phyloP scores from a whole-genome alignment of 2,113 vertebrate genomes.

The Platysternon megacephalum region DNA sequence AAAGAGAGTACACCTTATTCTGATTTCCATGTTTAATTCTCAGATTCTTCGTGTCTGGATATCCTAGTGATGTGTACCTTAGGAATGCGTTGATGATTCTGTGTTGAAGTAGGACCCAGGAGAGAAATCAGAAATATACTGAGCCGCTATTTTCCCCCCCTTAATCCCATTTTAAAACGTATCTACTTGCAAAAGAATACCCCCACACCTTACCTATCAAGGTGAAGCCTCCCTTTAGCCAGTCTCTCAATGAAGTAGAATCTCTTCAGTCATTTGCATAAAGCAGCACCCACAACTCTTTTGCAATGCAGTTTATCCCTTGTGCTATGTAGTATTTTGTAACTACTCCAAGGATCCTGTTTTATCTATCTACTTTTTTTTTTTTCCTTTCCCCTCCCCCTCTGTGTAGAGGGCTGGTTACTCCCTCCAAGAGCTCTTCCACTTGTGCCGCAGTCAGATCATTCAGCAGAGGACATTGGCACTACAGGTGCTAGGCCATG shows the following conservation, averaged over 20 bases:
- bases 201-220: neutral
- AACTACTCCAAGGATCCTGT: neutral
- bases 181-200: neutral
- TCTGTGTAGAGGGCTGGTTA: slow-evolving; percentile 90
- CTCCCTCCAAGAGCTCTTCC: slow-evolving; percentile 96
- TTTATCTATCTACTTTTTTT: neutral
- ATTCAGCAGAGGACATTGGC: slow-evolving; percentile 92
- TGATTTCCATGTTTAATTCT: neutral
- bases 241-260: neutral
- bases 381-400: neutral
- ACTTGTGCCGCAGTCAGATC: slow-evolving; percentile 93
- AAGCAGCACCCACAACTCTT: neutral
- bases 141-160: neutral
- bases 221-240: neutral
- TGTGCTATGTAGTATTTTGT: neutral
- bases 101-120: neutral
- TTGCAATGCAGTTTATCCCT: neutral
- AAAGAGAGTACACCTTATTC: neutral
- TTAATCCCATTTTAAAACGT: neutral
- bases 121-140: neutral
- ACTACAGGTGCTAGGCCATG: slow-evolving; percentile 87
- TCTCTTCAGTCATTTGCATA: neutral
- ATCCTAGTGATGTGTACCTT: neutral
- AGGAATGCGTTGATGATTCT: neutral
- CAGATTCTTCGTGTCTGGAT: neutral